Conservation (phyloP, 2,113 vertebrate genomes). For the Oophaga pumilio region DNA sequence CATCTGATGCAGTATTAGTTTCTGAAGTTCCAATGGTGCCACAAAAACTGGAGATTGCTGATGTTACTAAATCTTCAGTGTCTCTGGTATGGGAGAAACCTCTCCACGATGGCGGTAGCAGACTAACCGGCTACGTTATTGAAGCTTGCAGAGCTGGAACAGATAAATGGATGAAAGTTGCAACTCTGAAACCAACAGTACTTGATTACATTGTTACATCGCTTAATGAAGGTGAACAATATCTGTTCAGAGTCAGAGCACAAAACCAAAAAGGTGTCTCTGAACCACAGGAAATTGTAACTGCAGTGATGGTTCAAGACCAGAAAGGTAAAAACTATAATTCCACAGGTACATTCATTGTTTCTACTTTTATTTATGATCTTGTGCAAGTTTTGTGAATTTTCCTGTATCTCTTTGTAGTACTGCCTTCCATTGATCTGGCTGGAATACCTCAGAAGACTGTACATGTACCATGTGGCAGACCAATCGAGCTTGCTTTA, state of each 20-base stretch:
- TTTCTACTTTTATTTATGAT: not conserved
- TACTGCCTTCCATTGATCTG: constrained; percentile 89
- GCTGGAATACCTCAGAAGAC: constrained; percentile 90
- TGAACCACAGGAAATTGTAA: constrained; percentile 89
- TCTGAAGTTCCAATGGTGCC: constrained; percentile 92
- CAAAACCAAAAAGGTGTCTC: constrained; percentile 91
- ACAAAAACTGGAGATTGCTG: constrained; percentile 86
- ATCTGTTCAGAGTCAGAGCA: constrained; percentile 90
- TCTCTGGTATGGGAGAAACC: constrained; percentile 96
- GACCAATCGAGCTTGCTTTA: constrained; percentile 86
- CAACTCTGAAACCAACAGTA: constrained; percentile 85
- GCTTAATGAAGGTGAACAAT: constrained; percentile 94
- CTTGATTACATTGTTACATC: constrained; percentile 90
- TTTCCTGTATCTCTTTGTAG: constrained; percentile 69
- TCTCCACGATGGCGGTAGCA: constrained; percentile 93
- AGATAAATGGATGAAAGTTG: constrained; percentile 96
- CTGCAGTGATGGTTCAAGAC: constrained; percentile 89
- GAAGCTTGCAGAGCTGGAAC: constrained; percentile 93
- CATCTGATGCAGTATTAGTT: constrained; percentile 84
- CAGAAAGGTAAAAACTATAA: constrained; percentile 78
- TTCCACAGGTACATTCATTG: not conserved
- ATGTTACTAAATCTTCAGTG: constrained; percentile 90
- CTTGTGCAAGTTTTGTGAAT: not conserved
- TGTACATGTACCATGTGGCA: constrained; percentile 87
- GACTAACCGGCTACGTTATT: constrained; percentile 88